Percentiles rank a stretch among this genome's conserved stretches.
Conservation (phyloP, 2,797 vertebrate species). For the Onychomys arenicola region DNA sequence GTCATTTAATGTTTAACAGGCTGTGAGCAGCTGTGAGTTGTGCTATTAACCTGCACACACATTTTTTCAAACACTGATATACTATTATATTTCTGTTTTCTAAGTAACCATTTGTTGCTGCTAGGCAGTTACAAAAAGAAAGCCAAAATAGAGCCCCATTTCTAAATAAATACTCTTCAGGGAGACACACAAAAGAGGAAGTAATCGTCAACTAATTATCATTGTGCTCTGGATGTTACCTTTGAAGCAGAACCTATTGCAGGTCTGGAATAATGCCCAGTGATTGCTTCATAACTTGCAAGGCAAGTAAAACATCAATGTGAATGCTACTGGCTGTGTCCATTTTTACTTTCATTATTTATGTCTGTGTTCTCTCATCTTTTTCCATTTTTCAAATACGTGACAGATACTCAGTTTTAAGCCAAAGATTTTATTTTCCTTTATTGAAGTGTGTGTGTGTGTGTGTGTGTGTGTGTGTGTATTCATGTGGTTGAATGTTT, state of each 20-base stretch:
- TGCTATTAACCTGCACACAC: neutral
- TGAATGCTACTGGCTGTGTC: neutral
- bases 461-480: neutral
- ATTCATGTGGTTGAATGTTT: neutral
- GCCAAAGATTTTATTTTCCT: neutral
- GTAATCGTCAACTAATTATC: neutral
- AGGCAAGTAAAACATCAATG: neutral
- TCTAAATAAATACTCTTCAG: conserved; percentile 2
- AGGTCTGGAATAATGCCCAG: neutral
- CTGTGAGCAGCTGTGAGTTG: conserved; percentile 14
- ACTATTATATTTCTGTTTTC: conserved; percentile 15
- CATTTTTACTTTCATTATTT: neutral
- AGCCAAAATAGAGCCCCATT: neutral
- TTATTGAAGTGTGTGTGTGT: neutral
- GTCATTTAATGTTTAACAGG: conserved; percentile 1
- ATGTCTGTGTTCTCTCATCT: neutral
- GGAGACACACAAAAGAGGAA: neutral
- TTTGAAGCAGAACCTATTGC: neutral
- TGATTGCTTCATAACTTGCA: neutral
- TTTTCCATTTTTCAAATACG: neutral
- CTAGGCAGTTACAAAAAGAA: neutral
- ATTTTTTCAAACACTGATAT: neutral
- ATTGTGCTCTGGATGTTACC: neutral
- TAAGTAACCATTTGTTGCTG: conserved; percentile 22
- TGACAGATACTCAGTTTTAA: neutral